phyloP scores from a whole-genome alignment of 2,797 vertebrate species.

The Anabacerthia variegaticeps region DNA sequence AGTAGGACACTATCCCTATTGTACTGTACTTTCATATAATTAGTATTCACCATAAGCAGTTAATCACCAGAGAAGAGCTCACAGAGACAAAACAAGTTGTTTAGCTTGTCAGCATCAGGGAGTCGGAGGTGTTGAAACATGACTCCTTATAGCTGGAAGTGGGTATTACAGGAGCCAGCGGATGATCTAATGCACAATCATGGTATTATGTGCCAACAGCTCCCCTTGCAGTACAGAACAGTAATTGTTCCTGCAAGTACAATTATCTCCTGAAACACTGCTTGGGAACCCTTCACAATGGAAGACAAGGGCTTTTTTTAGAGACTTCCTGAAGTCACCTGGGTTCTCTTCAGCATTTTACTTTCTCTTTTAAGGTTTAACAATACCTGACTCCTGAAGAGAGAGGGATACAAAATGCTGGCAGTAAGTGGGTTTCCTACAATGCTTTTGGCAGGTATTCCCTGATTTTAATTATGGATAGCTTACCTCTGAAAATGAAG shows the following conservation, averaged over 20 bases:
- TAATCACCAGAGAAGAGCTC: slow-evolving; percentile 83
- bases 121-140: slow-evolving; percentile 83
- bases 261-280: slow-evolving; percentile 51
- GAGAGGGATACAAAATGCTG: neutral
- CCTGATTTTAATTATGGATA: neutral
- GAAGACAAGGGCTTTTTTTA: slow-evolving; percentile 33
- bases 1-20: slow-evolving; percentile 59
- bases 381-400: slow-evolving; percentile 9
- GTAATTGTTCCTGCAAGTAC: slow-evolving; percentile 74
- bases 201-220: slow-evolving; percentile 78
- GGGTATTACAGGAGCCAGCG: slow-evolving; percentile 69
- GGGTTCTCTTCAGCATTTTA: slow-evolving; percentile 10
- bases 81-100: slow-evolving; percentile 85
- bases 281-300: slow-evolving; percentile 45
- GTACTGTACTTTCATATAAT: slow-evolving; percentile 76
- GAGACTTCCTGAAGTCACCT: slow-evolving; percentile 7
- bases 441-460: neutral
- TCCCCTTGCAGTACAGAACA: slow-evolving; percentile 77
- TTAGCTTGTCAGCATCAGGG: slow-evolving; percentile 83
- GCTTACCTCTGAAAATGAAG: neutral
- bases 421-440: neutral
- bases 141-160: slow-evolving; percentile 79
- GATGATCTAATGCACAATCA: slow-evolving; percentile 68
- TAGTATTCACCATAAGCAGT: slow-evolving; percentile 83
- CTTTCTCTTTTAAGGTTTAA: neutral